Percentiles rank a stretch among this genome's conserved stretches.
Evolutionary conservation across 2,888 invertebrate genomes (phyloP).

Genomic region (Melanostoma scalare): DNA sequence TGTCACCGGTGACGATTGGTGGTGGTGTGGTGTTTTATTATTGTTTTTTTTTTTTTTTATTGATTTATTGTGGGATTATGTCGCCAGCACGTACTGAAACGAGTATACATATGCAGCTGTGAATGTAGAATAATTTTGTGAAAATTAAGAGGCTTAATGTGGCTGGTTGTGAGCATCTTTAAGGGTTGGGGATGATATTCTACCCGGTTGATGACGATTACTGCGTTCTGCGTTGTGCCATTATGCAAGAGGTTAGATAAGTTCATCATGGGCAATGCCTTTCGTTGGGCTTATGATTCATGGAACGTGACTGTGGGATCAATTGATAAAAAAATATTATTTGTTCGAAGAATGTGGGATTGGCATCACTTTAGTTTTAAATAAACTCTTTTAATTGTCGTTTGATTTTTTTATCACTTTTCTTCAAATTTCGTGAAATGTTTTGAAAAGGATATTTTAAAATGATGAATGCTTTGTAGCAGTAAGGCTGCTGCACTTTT

Average conservation of each 20-base stretch:
- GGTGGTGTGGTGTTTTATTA: neutral
- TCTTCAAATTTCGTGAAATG: too few relatives aligned
- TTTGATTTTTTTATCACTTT: too few relatives aligned
- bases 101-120: conserved; percentile 3
- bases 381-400: too few relatives aligned
- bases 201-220: neutral
- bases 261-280: conserved; percentile 27
- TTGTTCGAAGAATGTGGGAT: too few relatives aligned
- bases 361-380: too few relatives aligned
- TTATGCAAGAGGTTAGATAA: conserved; percentile 57
- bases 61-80: conserved; percentile 72
- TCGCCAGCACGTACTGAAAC: conserved; percentile 25
- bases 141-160: conserved; percentile 28
- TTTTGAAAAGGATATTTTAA: too few relatives aligned
- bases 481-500: too few relatives aligned
- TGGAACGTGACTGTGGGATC: conserved; percentile 45
- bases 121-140: conserved; percentile 13
- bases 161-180: conserved; percentile 40
- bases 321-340: too few relatives aligned
- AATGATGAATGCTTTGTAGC: too few relatives aligned
- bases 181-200: conserved; percentile 33
- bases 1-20: conserved; percentile 9
- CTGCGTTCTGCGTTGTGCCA: conserved; percentile 1
- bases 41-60: conserved; percentile 35
- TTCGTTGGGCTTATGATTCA: conserved; percentile 27